phyloP scores from a whole-genome alignment of 2,113 vertebrate species.

The Myanophis thanlyinensis region DNA sequence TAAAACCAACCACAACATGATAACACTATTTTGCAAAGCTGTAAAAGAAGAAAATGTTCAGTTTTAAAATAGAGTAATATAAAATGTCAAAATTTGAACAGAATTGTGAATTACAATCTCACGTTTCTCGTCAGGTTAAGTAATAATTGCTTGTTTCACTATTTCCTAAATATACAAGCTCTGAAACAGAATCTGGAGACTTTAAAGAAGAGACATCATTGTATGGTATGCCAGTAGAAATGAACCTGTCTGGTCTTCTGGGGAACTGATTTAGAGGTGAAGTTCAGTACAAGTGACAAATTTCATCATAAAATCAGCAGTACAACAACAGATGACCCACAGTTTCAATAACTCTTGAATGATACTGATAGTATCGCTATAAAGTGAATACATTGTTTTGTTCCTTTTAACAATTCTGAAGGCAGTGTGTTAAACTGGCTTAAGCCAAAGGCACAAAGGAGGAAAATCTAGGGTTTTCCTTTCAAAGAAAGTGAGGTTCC shows the following conservation, averaged over 20 bases:
- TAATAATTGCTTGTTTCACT: not conserved
- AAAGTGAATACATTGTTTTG: not conserved
- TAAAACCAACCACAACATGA: not conserved
- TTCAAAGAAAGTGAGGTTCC: not conserved
- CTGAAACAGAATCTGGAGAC: not conserved
- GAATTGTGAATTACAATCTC: not conserved
- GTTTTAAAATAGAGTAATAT: not conserved
- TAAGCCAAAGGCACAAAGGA: not conserved
- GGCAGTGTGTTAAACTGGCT: not conserved
- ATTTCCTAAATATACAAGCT: not conserved
- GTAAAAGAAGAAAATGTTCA: not conserved
- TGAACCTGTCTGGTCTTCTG: not conserved
- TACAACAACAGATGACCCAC: not conserved
- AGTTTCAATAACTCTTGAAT: not conserved
- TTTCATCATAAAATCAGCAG: not conserved
- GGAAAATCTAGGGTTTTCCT: not conserved
- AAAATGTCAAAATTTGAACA: not conserved
- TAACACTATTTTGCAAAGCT: not conserved
- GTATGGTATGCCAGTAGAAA: not conserved
- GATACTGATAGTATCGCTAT: not conserved
- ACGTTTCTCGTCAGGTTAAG: not conserved
- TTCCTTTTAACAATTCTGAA: not conserved
- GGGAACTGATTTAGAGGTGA: not conserved
- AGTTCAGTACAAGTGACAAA: not conserved
- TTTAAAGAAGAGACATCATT: not conserved